Evolutionary conservation across 2,113 vertebrate species (phyloP).

Genomic region (Pandion haliaetus): DNA sequence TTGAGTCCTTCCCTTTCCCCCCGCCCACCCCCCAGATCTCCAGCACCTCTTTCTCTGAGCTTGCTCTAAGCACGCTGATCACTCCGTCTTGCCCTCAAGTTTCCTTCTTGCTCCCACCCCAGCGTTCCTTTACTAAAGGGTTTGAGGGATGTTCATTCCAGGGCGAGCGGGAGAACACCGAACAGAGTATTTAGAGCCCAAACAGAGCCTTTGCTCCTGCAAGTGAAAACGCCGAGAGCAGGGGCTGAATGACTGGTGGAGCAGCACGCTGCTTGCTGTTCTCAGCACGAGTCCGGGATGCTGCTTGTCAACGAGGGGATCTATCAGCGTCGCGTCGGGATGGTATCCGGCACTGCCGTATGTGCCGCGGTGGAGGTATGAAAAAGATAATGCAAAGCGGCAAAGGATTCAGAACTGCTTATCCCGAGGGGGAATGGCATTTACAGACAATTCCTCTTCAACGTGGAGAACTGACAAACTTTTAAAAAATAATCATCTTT

Average conservation of each 20-base stretch:
- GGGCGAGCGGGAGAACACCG: background rate
- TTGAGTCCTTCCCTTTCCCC: background rate
- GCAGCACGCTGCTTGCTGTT: background rate
- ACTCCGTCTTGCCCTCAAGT: background rate
- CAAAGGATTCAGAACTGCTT: background rate
- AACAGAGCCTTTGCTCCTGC: background rate
- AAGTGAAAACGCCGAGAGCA: background rate
- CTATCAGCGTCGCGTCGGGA: background rate
- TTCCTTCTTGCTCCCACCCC: background rate
- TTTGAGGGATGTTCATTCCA: background rate
- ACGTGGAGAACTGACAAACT: background rate
- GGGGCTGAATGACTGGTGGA: background rate
- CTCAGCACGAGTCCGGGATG: rapidly evolving
- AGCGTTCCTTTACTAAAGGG: background rate
- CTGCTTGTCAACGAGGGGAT: background rate
- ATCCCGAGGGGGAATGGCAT: background rate
- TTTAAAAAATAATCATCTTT: background rate
- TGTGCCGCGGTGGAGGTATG: rapidly evolving
- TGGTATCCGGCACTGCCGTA: rapidly evolving
- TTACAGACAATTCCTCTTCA: background rate
- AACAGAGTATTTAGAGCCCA: background rate
- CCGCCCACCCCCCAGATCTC: background rate
- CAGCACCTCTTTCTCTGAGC: background rate
- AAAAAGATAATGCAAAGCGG: background rate
- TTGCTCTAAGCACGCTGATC: background rate